Conservation (phyloP, 2,113 vertebrate genomes). For the Psophia crepitans region DNA sequence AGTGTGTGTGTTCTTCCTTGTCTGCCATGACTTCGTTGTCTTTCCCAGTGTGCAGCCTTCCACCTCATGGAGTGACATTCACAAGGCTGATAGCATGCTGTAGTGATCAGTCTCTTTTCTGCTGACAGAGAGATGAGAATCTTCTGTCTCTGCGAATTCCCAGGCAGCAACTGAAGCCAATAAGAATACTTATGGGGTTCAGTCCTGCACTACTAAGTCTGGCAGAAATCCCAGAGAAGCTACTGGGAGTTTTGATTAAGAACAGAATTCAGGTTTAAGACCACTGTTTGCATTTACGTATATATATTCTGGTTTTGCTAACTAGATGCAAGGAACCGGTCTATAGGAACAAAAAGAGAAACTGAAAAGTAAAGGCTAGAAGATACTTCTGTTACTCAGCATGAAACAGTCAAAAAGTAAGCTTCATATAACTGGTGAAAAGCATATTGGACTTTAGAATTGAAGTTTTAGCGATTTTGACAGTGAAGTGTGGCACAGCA, state of each 20-base stretch:
- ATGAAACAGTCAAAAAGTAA: not conserved
- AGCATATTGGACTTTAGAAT: not conserved
- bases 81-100: not conserved
- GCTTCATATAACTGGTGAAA: not conserved
- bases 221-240: not conserved
- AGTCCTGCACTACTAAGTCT: not conserved
- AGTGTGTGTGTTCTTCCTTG: not conserved
- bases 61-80: not conserved
- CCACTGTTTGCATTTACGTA: not conserved
- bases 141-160: not conserved
- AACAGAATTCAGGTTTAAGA: not conserved
- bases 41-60: not conserved
- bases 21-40: not conserved
- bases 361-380: not conserved
- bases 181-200: not conserved
- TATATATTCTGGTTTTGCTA: not conserved
- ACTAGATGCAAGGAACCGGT: rapidly evolving
- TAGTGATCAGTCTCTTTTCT: not conserved
- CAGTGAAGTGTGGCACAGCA: not conserved
- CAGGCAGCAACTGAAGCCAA: not conserved
- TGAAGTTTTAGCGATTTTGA: not conserved
- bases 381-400: not conserved
- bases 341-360: not conserved
- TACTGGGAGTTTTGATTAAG: not conserved
- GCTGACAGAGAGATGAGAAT: not conserved